Evolutionary conservation across 2,888 invertebrate genomes (phyloP), one percentile per base, ranked within the genome.

Genomic region (Cephalotes varians): DNA sequence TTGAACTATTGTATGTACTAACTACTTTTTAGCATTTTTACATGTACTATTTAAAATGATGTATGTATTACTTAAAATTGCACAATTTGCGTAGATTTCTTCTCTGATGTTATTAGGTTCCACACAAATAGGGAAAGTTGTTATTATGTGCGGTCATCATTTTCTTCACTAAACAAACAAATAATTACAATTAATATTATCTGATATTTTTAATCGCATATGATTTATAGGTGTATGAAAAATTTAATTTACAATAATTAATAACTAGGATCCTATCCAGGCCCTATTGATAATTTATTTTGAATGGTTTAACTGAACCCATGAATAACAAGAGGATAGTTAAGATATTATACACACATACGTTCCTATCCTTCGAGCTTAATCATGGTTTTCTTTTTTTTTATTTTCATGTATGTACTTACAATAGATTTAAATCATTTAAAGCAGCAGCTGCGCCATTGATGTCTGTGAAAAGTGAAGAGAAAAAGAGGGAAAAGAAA

Each of bases 401-500:
- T 64, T 21, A 49, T 21, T 74, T 15, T 51, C 49, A 21, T 37
- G 28, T 40, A 58, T 56, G 49, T 81, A 89, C 92, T 91, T 80
- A 92, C 93, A 87, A 84, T 67, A 90, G 84, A 83, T 89, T 82
- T 60, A 89, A 79, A 51, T 86, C 89, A 64, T 88, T 91, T 10
- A 87, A 73, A 10, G 88, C 84, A 51, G 73, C 87, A 18, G 80
- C 77, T n/a, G 81, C 80, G 6, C 58, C 82, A 44, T 82, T 72
- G 44, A 97, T 97, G 91, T 96, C 96, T 12, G 97, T 97, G 89
- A 97, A 95, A 49, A 98, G 94, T 0, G 98, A 97, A 80, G 97
- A 96, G 91, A 98, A 96, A 71, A 95, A 94, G 34, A 93, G 91
- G 15, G 95, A 93, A 44, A 95, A 91, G 18, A 94, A 86, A 87